Evolutionary conservation across 2,797 vertebrate genomes (phyloP).

Genomic region (Typhlichthys eigenmanni): DNA sequence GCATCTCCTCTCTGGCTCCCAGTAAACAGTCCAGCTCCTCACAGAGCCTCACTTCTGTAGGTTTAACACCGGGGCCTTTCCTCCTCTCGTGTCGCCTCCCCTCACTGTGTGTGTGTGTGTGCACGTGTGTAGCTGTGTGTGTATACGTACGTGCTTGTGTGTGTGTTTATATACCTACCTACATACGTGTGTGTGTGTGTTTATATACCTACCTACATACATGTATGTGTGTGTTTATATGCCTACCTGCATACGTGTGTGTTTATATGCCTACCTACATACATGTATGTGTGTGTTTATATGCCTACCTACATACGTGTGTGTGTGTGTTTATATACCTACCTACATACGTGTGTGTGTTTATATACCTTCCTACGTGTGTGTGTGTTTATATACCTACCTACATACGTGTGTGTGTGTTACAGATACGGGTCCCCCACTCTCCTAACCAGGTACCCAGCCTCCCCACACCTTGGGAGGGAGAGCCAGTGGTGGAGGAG

Average conservation of each 20-base stretch:
- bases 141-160: no score
- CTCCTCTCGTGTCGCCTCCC: not conserved
- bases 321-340: not conserved
- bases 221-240: not conserved
- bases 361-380: no score
- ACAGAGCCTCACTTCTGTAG: conserved; percentile 90
- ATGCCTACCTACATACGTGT: not conserved
- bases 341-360: not conserved
- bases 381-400: no score
- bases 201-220: not conserved
- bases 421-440: conserved; percentile 78
- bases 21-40: conserved; percentile 96
- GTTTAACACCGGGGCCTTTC: conserved; percentile 19
- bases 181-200: not conserved
- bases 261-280: not conserved
- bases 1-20: conserved; percentile 91
- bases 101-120: not conserved
- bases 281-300: no score
- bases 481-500: conserved; percentile 81
- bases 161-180: not conserved
- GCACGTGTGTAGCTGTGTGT: not conserved
- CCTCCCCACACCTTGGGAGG: conserved; percentile 84
- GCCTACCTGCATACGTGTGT: not conserved
- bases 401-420: not conserved
- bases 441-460: conserved; percentile 84